These are phyloP conservation scores for Hirtodrosophila alboralis DNA, from an alignment of 2,888 invertebrate genomes.

Conservation along the genomic window DNA sequence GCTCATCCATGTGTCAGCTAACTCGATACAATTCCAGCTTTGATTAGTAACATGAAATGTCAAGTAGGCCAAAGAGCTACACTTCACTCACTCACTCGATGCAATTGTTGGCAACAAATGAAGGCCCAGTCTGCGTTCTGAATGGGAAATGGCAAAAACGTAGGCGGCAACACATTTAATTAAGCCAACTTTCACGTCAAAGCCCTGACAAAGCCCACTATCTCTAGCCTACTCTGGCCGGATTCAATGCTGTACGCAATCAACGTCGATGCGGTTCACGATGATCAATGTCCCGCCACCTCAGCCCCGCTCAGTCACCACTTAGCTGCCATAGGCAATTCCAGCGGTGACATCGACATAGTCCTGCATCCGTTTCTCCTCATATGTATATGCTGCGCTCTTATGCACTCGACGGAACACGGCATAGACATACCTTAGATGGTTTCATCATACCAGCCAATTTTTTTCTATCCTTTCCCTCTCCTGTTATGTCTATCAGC, in stretches of 20 bases:
- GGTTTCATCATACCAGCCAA: conserved; percentile 19
- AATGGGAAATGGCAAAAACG: conserved; percentile 21
- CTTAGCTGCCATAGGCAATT: neutral
- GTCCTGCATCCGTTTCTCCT: neutral
- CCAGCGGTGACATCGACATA: conserved; percentile 9
- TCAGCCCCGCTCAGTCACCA: neutral
- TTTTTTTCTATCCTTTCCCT: too few relatives aligned
- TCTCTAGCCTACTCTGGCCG: neutral
- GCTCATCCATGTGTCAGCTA: neutral
- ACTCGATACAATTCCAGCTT: conserved; percentile 1
- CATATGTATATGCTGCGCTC: conserved; percentile 7
- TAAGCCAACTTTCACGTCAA: conserved; percentile 54
- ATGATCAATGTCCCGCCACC: conserved; percentile 23
- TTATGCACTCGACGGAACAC: conserved; percentile 29
- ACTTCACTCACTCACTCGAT: conserved; percentile 8
- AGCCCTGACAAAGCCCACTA: conserved; percentile 24
- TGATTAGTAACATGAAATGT: conserved; percentile 35
- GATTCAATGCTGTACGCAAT: conserved; percentile 28
- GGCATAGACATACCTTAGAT: conserved; percentile 24
- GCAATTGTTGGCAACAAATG: conserved; percentile 4
- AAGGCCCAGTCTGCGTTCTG: conserved; percentile 8
- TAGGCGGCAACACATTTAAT: conserved; percentile 58
- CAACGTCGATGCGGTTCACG: conserved; percentile 34
- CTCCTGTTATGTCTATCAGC: too few relatives aligned
- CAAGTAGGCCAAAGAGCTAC: conserved; percentile 33